phyloP scores from a whole-genome alignment of 2,113 vertebrate species.

The Caloenas nicobarica region DNA sequence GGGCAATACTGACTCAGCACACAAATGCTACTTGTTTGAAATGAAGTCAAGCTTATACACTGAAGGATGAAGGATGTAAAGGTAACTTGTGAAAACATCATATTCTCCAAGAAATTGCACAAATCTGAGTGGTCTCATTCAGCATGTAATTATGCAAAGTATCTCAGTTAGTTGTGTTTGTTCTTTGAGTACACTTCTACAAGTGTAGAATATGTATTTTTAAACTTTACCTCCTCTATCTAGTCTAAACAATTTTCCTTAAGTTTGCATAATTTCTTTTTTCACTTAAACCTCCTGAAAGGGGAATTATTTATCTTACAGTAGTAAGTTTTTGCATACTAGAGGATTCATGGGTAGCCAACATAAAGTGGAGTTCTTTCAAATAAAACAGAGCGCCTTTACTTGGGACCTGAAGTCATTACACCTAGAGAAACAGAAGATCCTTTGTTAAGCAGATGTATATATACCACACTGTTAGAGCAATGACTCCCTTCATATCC shows the following conservation, averaged over 20 bases:
- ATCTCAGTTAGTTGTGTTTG: background rate
- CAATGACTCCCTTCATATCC: background rate
- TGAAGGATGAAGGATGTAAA: background rate
- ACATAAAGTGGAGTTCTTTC: conserved; percentile 59
- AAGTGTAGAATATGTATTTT: background rate
- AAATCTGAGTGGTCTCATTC: background rate
- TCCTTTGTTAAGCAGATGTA: conserved; percentile 50
- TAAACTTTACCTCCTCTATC: background rate
- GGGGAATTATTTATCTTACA: conserved; percentile 10
- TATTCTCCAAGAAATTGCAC: background rate
- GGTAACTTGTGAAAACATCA: background rate
- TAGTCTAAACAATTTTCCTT: background rate
- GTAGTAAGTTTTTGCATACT: background rate
- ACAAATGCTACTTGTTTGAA: background rate
- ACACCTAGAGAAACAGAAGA: conserved; percentile 57
- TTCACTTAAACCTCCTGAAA: background rate
- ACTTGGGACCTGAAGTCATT: conserved; percentile 6
- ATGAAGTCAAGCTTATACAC: background rate
- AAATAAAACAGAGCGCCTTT: conserved; percentile 67
- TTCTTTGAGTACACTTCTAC: background rate
- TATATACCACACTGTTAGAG: background rate
- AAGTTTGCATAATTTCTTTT: background rate
- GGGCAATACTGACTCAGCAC: background rate
- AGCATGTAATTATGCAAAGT: background rate
- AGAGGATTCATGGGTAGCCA: conserved; percentile 21